These are phyloP conservation scores for Neodiprion virginianus DNA, from an alignment of 1,140 invertebrate genomes.

Conservation along the genomic window DNA sequence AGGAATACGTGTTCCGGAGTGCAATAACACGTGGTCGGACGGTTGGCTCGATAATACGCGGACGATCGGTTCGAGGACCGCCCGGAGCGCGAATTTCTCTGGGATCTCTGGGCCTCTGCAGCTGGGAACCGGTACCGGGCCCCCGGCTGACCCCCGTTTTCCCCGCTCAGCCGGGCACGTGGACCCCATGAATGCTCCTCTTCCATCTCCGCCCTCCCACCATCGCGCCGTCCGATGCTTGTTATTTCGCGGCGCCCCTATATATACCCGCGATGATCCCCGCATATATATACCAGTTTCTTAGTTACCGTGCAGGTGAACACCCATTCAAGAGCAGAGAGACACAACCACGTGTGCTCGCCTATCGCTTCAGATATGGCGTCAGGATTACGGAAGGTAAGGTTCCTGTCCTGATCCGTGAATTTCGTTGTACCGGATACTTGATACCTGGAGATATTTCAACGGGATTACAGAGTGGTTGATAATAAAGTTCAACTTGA, in stretches of 20 bases:
- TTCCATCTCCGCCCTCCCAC: constrained; percentile 4
- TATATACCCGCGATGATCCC: constrained; percentile 39
- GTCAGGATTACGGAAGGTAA: neutral
- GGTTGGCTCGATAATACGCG: neutral
- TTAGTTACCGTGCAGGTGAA: constrained; percentile 28
- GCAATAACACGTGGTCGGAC: neutral
- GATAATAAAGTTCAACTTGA: neutral
- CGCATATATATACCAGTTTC: constrained; percentile 46
- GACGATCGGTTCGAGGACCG: constrained; percentile 2
- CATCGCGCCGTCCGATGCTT: constrained; percentile 28
- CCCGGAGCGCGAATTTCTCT: constrained; percentile 41
- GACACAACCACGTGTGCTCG: neutral
- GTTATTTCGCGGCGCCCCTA: constrained; percentile 32
- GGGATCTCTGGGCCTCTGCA: constrained; percentile 32
- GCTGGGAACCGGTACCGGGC: neutral
- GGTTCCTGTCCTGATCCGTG: neutral
- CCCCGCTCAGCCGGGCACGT: neutral
- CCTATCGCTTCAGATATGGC: neutral
- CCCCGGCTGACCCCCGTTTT: neutral
- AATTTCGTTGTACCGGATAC: too few relatives aligned
- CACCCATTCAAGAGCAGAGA: constrained; percentile 22
- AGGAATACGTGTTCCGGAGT: neutral
- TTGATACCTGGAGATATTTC: neutral
- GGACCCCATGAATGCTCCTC: neutral
- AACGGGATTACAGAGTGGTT: neutral